These are phyloP conservation scores for Tetranychus cinnabarinus DNA, from an alignment of 1,140 invertebrate genomes.

Conservation along the genomic window DNA sequence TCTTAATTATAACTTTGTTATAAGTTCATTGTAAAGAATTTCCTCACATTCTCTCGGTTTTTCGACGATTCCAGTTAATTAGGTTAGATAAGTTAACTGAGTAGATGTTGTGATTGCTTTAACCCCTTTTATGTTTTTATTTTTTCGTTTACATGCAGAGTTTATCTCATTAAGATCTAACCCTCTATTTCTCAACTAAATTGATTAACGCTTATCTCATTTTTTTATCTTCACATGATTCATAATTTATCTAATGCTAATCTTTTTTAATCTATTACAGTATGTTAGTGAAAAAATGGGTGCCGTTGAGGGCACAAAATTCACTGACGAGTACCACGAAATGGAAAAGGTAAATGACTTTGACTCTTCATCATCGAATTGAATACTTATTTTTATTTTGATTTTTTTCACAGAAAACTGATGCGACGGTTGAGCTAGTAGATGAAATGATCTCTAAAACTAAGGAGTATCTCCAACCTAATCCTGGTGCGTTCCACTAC, in stretches of 20 bases:
- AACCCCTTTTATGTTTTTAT: neutral
- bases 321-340: slow-evolving; percentile 92
- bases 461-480: slow-evolving; percentile 96
- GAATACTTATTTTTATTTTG: slow-evolving; percentile 8
- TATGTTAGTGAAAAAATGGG: slow-evolving; percentile 99
- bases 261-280: slow-evolving; percentile 26
- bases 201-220: too few relatives aligned
- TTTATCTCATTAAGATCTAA: neutral
- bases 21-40: too few relatives aligned
- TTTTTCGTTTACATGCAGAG: neutral
- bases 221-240: too few relatives aligned
- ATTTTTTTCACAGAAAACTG: slow-evolving; percentile 54
- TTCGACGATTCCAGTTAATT: too few relatives aligned
- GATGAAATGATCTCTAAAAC: slow-evolving; percentile 88
- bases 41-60: too few relatives aligned
- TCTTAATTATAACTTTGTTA: too few relatives aligned
- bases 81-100: neutral
- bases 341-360: slow-evolving; percentile 72
- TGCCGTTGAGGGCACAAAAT: slow-evolving; percentile 93
- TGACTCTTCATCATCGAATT: neutral
- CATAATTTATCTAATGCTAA: too few relatives aligned
- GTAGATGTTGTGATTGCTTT: neutral
- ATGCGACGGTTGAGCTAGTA: slow-evolving; percentile 79
- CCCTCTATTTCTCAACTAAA: neutral
- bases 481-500: slow-evolving; percentile 38